Conservation (phyloP, 2,888 invertebrate genomes). For the Tanypteryx hageni region DNA sequence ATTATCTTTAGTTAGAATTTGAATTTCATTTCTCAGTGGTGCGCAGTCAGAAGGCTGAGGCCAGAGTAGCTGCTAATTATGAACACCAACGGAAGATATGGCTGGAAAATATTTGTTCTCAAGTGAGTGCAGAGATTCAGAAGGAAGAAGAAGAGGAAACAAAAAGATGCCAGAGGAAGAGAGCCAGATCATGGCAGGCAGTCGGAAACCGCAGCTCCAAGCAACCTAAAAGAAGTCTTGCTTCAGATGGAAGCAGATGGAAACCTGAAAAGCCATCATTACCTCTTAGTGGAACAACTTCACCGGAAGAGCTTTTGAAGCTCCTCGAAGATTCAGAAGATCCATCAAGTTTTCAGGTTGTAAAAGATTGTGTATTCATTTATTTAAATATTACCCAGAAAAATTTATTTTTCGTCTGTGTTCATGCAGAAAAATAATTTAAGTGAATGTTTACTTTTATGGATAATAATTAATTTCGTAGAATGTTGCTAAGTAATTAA, state of each 20-base stretch:
- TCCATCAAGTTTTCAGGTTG: slow-evolving; percentile 68
- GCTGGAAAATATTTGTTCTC: slow-evolving; percentile 78
- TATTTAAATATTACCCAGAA: too few relatives aligned
- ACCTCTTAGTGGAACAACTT: neutral
- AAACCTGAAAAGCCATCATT: neutral
- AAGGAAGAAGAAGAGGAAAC: slow-evolving; percentile 68
- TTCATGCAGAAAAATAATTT: neutral
- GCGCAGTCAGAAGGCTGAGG: slow-evolving; percentile 74
- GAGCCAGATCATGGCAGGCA: slow-evolving; percentile 16
- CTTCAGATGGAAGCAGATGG: neutral
- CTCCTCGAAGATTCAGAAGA: slow-evolving; percentile 67
- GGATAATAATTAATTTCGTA: neutral
- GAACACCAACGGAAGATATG: slow-evolving; percentile 75
- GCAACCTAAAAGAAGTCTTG: neutral
- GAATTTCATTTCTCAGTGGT: slow-evolving; percentile 71
- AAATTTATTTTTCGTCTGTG: neutral
- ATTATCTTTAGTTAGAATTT: too few relatives aligned
- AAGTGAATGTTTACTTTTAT: neutral
- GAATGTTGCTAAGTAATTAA: neutral
- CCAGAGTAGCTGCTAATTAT: slow-evolving; percentile 73
- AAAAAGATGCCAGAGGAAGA: slow-evolving; percentile 45
- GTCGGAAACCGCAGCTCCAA: slow-evolving; percentile 1
- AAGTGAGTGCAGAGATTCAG: slow-evolving; percentile 76
- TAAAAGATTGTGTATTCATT: neutral
- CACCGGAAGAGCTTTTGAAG: slow-evolving; percentile 68